A percentile compares a stretch with the other conserved stretches of the same genome.
These are phyloP conservation scores for Drosophila repleta DNA, from an alignment of 1,140 invertebrate genomes.

Conservation along the genomic window DNA sequence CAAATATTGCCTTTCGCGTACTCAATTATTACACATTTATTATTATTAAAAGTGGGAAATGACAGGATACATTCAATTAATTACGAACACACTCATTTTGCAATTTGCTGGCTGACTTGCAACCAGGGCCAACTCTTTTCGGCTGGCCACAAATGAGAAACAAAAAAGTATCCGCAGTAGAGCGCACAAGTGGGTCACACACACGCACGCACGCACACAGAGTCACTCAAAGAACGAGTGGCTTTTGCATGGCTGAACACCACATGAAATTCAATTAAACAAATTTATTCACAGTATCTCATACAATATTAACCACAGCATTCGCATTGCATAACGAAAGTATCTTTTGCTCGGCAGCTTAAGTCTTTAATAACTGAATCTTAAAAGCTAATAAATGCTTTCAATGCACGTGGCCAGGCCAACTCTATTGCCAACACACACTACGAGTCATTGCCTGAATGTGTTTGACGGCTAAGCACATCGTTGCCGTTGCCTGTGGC, in stretches of 20 bases:
- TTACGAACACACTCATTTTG: conserved; percentile 15
- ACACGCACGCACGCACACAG: background rate
- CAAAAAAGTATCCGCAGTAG: conserved; percentile 28
- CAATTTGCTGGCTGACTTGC: conserved; percentile 10
- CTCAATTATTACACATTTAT: too few species aligned
- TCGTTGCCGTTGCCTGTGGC: conserved; percentile 42
- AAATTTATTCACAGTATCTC: conserved; percentile 26
- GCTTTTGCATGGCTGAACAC: conserved; percentile 35
- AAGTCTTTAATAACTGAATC: background rate
- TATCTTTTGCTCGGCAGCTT: background rate
- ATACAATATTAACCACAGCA: conserved; percentile 19
- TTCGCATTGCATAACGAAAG: background rate
- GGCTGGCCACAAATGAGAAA: conserved; percentile 36
- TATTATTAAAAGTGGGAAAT: background rate
- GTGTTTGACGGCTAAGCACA: conserved; percentile 52
- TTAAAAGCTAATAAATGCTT: conserved; percentile 13
- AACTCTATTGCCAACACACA: background rate
- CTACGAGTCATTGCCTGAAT: conserved; percentile 31
- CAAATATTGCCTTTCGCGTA: background rate
- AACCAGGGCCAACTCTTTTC: conserved; percentile 4
- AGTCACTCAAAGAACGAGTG: conserved; percentile 6
- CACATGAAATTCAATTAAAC: conserved; percentile 46
- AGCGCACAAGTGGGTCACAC: conserved; percentile 27
- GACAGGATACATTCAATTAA: conserved; percentile 41
- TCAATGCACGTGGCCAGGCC: background rate